These are phyloP conservation scores for Omphaloscelis lunosa DNA, from an alignment of 2,888 invertebrate genomes.

Conservation along the genomic window DNA sequence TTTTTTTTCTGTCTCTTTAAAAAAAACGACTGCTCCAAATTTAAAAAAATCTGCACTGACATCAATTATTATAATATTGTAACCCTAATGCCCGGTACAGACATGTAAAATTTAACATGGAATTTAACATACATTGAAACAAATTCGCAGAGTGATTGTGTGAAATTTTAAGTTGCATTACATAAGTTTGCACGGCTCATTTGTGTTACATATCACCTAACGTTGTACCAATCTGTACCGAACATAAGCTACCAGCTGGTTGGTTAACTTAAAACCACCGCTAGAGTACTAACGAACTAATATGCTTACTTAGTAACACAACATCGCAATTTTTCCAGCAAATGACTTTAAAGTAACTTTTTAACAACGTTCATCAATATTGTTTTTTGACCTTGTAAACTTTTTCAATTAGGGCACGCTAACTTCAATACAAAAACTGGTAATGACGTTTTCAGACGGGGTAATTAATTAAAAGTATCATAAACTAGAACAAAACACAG, in stretches of 20 bases:
- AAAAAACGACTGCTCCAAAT: no score
- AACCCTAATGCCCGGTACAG: no score
- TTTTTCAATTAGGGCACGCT: constrained; percentile 56
- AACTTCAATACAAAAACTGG: constrained; percentile 52
- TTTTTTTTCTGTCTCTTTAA: no score
- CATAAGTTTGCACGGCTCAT: no score
- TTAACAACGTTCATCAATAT: constrained; percentile 51
- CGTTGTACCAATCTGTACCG: no score
- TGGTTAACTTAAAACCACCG: not conserved
- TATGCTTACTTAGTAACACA: constrained; percentile 3
- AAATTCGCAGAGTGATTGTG: no score
- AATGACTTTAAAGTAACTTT: constrained; percentile 39
- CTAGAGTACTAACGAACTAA: not conserved
- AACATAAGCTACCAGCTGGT: not conserved
- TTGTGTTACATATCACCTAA: no score
- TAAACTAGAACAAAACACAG: constrained; percentile 21
- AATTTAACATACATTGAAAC: no score
- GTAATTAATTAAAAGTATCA: constrained; percentile 52
- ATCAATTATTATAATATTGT: no score
- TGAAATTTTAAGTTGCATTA: no score
- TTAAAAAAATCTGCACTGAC: no score
- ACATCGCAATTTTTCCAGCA: constrained; percentile 14
- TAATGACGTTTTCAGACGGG: constrained; percentile 52
- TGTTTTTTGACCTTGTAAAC: constrained; percentile 52
- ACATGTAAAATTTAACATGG: no score